phyloP scores from a whole-genome alignment of 2,113 vertebrate species.

The Cisticola juncidis region DNA sequence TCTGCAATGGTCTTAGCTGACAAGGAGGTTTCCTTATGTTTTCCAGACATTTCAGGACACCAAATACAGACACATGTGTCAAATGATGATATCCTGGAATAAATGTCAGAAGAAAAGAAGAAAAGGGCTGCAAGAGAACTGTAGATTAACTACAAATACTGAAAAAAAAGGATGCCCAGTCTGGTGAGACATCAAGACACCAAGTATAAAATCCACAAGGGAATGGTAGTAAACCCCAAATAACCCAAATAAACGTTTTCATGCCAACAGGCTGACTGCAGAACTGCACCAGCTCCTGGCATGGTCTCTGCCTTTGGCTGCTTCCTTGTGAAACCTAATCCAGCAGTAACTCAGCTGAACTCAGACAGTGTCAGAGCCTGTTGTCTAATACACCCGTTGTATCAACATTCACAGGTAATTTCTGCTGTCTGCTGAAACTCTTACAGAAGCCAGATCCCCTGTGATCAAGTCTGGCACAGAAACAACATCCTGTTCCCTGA shows the following conservation, averaged over 20 bases:
- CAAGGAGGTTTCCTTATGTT: background rate
- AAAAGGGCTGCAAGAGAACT: background rate
- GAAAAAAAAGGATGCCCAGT: background rate
- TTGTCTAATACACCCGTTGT: background rate
- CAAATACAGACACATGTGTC: background rate
- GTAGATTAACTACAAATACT: background rate
- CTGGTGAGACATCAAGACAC: background rate
- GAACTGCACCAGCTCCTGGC: background rate
- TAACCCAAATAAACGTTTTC: background rate
- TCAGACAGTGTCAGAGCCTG: background rate
- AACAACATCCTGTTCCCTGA: background rate
- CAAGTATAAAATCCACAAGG: background rate
- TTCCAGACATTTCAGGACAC: background rate
- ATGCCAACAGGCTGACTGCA: background rate
- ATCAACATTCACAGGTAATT: background rate
- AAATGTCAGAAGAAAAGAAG: background rate
- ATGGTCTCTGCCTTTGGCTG: rapidly evolving
- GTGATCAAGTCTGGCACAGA: rapidly evolving
- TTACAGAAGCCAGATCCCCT: background rate
- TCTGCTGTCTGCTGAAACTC: background rate
- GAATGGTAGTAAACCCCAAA: background rate
- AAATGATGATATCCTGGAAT: background rate
- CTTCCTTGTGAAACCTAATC: background rate
- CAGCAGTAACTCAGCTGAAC: background rate
- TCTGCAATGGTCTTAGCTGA: background rate